Conservation (phyloP, 2,888 invertebrate genomes). For the Amphiduros pacificus region DNA sequence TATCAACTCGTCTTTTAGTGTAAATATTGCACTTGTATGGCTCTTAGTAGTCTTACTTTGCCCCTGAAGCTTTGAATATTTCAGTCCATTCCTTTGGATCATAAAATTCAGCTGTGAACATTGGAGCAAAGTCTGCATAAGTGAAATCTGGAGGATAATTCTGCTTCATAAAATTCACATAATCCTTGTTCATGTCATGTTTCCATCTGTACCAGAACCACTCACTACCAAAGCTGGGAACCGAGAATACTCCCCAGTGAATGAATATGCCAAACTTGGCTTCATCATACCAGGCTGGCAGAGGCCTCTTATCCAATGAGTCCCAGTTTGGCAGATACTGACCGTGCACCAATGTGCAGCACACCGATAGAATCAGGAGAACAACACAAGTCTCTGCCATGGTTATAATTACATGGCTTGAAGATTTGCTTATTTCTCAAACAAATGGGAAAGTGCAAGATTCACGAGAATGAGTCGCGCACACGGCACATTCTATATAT, state of each 20-base stretch:
- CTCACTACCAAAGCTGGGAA: constrained; percentile 74
- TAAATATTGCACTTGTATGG: neutral
- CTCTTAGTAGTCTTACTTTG: constrained; percentile 63
- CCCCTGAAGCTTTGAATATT: constrained; percentile 81
- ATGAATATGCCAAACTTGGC: constrained; percentile 90
- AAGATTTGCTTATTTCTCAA: too few relatives aligned
- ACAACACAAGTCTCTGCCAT: too few relatives aligned
- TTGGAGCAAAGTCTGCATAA: constrained; percentile 86
- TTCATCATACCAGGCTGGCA: constrained; percentile 87
- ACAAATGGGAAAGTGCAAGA: too few relatives aligned
- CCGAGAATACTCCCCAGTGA: constrained; percentile 92
- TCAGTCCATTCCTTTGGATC: constrained; percentile 82
- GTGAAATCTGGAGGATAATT: constrained; percentile 84
- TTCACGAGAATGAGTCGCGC: too few relatives aligned
- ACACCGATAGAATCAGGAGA: too few relatives aligned
- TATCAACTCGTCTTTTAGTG: neutral
- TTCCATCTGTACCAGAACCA: constrained; percentile 56
- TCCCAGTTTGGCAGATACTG: constrained; percentile 86
- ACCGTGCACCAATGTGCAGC: too few relatives aligned
- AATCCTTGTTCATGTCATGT: constrained; percentile 21
- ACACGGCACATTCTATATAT: too few relatives aligned
- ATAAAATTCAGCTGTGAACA: constrained; percentile 86
- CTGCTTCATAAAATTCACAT: constrained; percentile 71
- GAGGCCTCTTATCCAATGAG: constrained; percentile 78
- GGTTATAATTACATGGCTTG: too few relatives aligned